Evolutionary conservation across 2,797 vertebrate species (phyloP), one percentile per base, ranked within the genome.

Genomic region (Coregonus ussuriensis): DNA sequence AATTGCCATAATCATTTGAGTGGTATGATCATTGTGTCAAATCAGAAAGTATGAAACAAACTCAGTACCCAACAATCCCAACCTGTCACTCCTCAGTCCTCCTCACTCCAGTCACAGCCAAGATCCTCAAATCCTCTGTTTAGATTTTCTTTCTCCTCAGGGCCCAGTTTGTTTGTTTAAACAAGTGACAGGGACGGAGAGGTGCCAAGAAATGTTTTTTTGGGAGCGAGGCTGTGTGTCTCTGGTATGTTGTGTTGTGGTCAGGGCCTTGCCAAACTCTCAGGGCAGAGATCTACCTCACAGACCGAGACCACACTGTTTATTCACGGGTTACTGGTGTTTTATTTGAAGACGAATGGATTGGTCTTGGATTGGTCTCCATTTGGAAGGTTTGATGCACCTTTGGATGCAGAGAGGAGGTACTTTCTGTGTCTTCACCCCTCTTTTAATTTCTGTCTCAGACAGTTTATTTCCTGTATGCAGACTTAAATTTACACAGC

Each of bases 151-250:
- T 83, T 52, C 87, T 88, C 41, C 41, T 47, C 41, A 78, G 82
- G 89, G 88, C 86, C 79, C 79, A 35, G 84, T 90, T 91, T 93
- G 90, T 93, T 93, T 93, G 91, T 93, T 93, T 94, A 94, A 93
- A 91, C 91, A 91, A 93, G 90, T 92, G 91, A 88, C 89, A 89
- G 83, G 76, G 85, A 89, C 63, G 72, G 81, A 90, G 84, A 62
- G 84, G 85, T 92, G 92, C 92, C 92, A 92, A 91, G 88, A 92
- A 89, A 88, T 92, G 90, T 92, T 93, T 90, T 91, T 91, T 89
- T 93, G 90, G 89, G 89, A 93, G 86, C 88, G 87, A 86, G 84
- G 85, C 85, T 69, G 80, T 80, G 86, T 86, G 88, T 87, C 78
- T 82, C 79, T 81, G 78, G 85, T 85, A 85, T 92, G 86, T 62